A percentile compares a stretch with the other conserved stretches of the same genome.
Evolutionary conservation across 2,113 vertebrate species (phyloP).

Genomic region (Anarhynchus alexandrinus): DNA sequence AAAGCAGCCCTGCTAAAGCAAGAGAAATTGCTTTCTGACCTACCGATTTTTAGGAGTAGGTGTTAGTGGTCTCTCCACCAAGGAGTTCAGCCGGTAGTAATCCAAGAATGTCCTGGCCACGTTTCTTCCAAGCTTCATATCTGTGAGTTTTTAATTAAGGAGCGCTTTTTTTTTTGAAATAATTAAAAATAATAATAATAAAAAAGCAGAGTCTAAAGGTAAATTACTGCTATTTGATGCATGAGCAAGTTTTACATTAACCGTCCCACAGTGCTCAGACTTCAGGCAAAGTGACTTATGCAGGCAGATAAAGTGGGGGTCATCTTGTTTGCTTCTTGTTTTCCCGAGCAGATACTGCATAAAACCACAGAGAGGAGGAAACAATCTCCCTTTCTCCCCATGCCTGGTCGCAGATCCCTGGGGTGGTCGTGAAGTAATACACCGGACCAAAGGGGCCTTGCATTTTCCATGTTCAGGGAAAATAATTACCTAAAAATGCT

Average conservation of each 20-base stretch:
- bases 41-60: constrained; percentile 76
- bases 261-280: background rate
- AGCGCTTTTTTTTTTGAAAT: background rate
- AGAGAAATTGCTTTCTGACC: constrained; percentile 51
- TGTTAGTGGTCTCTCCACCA: constrained; percentile 75
- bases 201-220: background rate
- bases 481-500: constrained; percentile 6
- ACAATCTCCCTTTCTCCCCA: background rate
- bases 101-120: constrained; percentile 95
- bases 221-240: constrained; percentile 13
- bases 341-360: background rate
- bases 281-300: background rate
- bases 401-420: background rate
- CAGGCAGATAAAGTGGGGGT: background rate
- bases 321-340: constrained; percentile 18
- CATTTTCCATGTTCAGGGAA: background rate
- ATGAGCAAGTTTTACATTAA: constrained; percentile 27
- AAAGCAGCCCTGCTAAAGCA: background rate
- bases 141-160: constrained; percentile 83
- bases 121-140: constrained; percentile 95
- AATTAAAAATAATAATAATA: background rate
- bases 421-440: background rate
- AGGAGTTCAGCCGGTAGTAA: constrained; percentile 89
- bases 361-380: background rate
- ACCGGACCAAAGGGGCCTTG: background rate